Base-by-base conservation (phyloP, 1,140 invertebrate genomes). In the Drosophila tristis region DNA sequence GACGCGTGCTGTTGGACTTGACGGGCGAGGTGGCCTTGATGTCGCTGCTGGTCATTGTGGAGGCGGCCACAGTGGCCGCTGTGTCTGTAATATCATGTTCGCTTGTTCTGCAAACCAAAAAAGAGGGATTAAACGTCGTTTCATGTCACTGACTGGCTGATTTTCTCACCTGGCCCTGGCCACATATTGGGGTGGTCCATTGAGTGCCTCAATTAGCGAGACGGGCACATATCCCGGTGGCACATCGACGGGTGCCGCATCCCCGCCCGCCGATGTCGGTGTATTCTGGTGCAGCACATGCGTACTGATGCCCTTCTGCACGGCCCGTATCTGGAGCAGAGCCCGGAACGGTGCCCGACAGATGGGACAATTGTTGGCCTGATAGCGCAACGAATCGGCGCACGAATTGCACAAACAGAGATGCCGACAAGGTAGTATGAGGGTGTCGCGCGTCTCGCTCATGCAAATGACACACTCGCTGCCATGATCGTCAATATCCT, bases 401-500 rank as follows among this genome's bases (percentile, higher is more conserved):
- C 99, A 99, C 0, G 96, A 96, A 92, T 99, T 98, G 92, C 99
- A 99, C 57, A 99, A 93, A 91, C 99, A 99, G 13, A 99, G 94
- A 93, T 99, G 99, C 31, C 98, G 95, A 92, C 99, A 99, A 0
- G 99, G 99, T 72, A 99, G 93, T 78, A 99, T 99, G 16, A 99
- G 93, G 0, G 99, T 99, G 92, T 99, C 99, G 0, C 99, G 93
- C 11, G 98, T 96, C 91, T 99, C 98, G 90, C 97, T 98, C 98
- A 99, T 99, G 92, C 99, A 99, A 90, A 99, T 99, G 9, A 99
- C 98, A 93, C 99, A 99, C 93, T 99, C 99, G 8, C 97, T 97
- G 13, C 98, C 97, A 91, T 97, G 98, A 89, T 99, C 98, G 90
- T 99, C 98, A 2, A 96, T 95, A 73, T 99, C 98, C 86, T 98